Base-by-base conservation (phyloP, 1,140 invertebrate genomes). In the Calephelis virginiensis region DNA sequence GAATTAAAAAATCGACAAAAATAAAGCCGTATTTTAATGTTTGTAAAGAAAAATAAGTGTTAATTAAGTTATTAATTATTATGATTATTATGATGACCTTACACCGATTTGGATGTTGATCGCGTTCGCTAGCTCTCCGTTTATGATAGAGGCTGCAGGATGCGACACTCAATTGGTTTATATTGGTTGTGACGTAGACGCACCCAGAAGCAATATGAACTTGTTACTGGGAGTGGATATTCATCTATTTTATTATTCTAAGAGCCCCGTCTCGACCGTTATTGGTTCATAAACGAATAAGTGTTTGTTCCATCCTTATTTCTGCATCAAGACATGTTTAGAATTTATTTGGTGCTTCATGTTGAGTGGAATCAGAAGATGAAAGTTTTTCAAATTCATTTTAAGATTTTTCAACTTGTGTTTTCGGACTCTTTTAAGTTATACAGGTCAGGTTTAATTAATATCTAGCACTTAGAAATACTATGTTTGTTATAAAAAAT, bases 151-250 rank as follows among this genome's bases (percentile, higher is more conserved):
- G 46, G 10, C 66, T 63, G 67, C 74, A 82, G 77, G 79, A 83
- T 77, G 73, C 71, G 73, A 67, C 63, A 66, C 72, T 75, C 75
- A 86, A 86, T 86, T 84, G 82, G 77, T 77, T 82, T 83, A 83
- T 82, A 86, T 83, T 80, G 77, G 74, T 72, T 78, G 73, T 80
- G 76, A 80, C 73, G 73, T 59, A 59, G 70, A 77, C 74, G 68
- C 76, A 73, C 74, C 67, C 70, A 69, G 72, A 73, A 77, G 70
- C 66, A 74, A 78, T 76, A 78, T 71, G 60, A 61, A 66, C 67
- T 72, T 70, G 74, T 76, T 74, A 70, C 43, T 14, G 12, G 43
- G 43, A 69, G 67, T 67, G 64, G 65, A 73, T 77, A 68, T 73
- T 75, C 76, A 74, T 78, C 71, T 79, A 72, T 79, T 79, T 76